Percentiles rank a stretch among this genome's conserved stretches.
Conservation (phyloP, 1,140 invertebrate genomes). For the Meloidogyne floridensis region DNA sequence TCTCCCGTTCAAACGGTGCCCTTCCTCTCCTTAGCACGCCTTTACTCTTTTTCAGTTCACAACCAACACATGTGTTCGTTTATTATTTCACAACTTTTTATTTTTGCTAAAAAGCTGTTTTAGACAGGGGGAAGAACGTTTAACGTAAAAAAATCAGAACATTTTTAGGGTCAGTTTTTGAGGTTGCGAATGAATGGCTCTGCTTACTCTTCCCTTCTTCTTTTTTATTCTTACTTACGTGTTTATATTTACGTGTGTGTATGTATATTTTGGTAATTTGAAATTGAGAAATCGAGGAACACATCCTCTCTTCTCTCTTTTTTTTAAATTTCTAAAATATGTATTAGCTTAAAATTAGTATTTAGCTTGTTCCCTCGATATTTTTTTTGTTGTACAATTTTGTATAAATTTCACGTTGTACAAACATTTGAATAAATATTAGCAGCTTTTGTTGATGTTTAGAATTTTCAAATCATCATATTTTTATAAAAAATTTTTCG, state of each 20-base stretch:
- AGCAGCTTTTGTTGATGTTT: no score
- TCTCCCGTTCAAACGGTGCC: not conserved
- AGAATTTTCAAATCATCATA: no score
- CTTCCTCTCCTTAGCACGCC: conserved; percentile 8
- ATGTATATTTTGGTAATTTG: not conserved
- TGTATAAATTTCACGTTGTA: no score
- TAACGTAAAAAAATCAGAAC: conserved; percentile 9
- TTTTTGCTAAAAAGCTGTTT: not conserved
- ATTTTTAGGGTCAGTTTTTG: not conserved
- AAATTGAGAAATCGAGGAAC: not conserved
- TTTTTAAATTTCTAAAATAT: no score
- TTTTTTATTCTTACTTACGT: not conserved
- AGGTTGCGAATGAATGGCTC: not conserved
- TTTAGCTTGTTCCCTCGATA: no score
- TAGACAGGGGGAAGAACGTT: not conserved
- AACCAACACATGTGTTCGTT: not conserved
- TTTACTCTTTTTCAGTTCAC: not conserved
- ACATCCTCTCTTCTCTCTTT: not conserved
- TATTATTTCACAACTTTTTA: conserved; percentile 1
- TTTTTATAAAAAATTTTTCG: no score
- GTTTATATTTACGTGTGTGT: not conserved
- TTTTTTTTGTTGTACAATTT: no score
- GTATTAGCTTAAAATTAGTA: no score
- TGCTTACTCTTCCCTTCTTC: not conserved
- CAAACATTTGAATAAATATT: no score